Evolutionary conservation across 2,888 invertebrate genomes (phyloP), one percentile per base, ranked within the genome.

Genomic region (Ophion ellenae): DNA sequence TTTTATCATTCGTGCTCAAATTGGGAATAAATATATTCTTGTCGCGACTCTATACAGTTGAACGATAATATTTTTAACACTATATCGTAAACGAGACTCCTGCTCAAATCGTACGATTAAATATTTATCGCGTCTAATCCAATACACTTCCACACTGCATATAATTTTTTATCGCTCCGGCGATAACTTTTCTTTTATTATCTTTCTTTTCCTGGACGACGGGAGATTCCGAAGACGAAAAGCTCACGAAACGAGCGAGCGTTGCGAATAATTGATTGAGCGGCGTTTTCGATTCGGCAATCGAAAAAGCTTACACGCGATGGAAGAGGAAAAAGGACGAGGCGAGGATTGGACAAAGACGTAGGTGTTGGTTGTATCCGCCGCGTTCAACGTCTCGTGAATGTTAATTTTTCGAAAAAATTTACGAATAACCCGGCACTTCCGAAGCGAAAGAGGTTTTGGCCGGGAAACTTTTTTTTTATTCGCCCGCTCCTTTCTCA

Each of bases 191-290:
- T 67, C 67, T 36, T 36, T 69, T 40, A 20, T 4, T 32, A 24
- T 61, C 14, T 73, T 32, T 59, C 5, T 63, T 74, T 24, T 32
- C 11, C 9, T n/a, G 10, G 53, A 9, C n/a, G n/a, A 53, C 17
- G 47, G 2, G 61, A 40, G 61, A 75, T 77, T 73, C 24, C 20
- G 7, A 67, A 73, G 73, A 76, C 79, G 85, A 77, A 69, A n/a
- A 59, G 24, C 57, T 57, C 28, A 69, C 75, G 75, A 79, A 67
- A 74, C 75, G 59, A 86, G 87, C 17, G 79, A 91, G 89, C 89
- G 90, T 89, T 83, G 87, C 85, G 92, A 92, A 92, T 92, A 91
- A 92, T 90, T 92, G 90, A 92, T 92, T 89, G 32, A 92, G 91
- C 91, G 90, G 90, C 89, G 71, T 70, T 69, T 90, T 89, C 88